Base-by-base conservation (phyloP, 2,888 invertebrate species). In the Dascillus cervinus region DNA sequence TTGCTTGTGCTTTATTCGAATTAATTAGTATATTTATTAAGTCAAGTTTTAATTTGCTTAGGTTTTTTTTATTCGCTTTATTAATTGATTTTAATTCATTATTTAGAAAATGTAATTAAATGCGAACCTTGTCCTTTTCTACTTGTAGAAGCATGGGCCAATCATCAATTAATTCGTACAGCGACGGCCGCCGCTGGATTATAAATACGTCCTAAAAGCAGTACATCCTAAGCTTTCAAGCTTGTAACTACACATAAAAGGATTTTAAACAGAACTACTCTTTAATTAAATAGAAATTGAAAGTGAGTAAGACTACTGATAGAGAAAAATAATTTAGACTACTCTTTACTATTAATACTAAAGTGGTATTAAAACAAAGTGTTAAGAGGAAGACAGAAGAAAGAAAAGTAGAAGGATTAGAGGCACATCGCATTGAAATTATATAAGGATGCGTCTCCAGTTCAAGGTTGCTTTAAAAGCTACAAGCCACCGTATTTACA, bases 81-180 rank as follows among this genome's bases (percentile, higher is more conserved):
- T 17, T 17, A 17, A 17, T 17, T 17, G 8, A 8, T 4, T 17
- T 6, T 17, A 17, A 17, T 17, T 8, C 8, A 17, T 17, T 17
- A 17, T 17, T 6, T 8, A 17, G 8, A 17, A 17, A 31, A 26
- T 22, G 26, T 26, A 32, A 32, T 26, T 32, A 32, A 35, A 53
- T 72, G 67, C 77, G 73, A 77, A 78, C 77, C 77, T 78, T 77
- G 66, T 69, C 67, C 71, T 72, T 75, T 64, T 71, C 72, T 69
- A 71, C 66, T 66, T 72, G 72, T 67, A 72, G 67, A 66, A 85
- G 77, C 55, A 64, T 74, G 59, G 84, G 84, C 82, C 83, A 85
- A 71, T 84, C 84, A 56, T 79, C 79, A 65, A 84, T 79, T 62
- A 83, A 65, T 70, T 79, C 79, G 60, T 71, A 70, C 49, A 79